Base-by-base conservation (phyloP, 2,797 vertebrate species). In the Poecilia picta region DNA sequence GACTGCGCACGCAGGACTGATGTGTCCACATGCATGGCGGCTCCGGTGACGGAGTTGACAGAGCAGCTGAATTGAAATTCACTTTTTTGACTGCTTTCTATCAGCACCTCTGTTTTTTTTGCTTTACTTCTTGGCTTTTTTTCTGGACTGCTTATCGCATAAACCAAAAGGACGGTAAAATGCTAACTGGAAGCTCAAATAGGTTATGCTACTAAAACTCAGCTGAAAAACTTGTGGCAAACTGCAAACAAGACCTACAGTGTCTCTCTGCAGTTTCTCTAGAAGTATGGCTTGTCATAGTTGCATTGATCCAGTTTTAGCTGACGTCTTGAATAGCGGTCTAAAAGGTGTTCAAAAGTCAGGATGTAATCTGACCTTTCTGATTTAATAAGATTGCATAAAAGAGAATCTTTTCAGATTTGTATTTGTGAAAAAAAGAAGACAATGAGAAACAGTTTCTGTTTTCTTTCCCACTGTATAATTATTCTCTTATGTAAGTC, bases 61-160 rank as follows among this genome's bases (percentile, higher is more conserved):
- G 87, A 88, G 74, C 87, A 81, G 75, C 81, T 79, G 87, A 89
- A 91, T 87, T 88, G 71, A 83, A 79, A 91, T 89, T 87, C 80
- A 78, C 80, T 73, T 78, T 80, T 86, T 80, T 86, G 77, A 84
- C 77, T 33, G 47, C 74, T 46, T 83, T 82, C 47, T 77, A 64
- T 86, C 55, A 46, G 64, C 82, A 70, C 36, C 64, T 81, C 73
- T 31, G 28, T 20, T 49, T 76, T 16, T 71, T 16, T 71, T 20
- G 72, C 5, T 78, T 41, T 72, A 8, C 55, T 43, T 49, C 28
- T 59, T 66, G 33, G 51, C 25, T 68, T 49, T 72, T 51, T 31
- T 73, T 81, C 45, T 62, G 1, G 0, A 36, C n/a, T 43, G 4
- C 23, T 31, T 64, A 47, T 16, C n/a, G 41, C 13, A 76, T 47